Percentiles rank a stretch among this genome's conserved stretches.
phyloP scores from a whole-genome alignment of 1,140 invertebrate genomes.

The Drosophila azteca region DNA sequence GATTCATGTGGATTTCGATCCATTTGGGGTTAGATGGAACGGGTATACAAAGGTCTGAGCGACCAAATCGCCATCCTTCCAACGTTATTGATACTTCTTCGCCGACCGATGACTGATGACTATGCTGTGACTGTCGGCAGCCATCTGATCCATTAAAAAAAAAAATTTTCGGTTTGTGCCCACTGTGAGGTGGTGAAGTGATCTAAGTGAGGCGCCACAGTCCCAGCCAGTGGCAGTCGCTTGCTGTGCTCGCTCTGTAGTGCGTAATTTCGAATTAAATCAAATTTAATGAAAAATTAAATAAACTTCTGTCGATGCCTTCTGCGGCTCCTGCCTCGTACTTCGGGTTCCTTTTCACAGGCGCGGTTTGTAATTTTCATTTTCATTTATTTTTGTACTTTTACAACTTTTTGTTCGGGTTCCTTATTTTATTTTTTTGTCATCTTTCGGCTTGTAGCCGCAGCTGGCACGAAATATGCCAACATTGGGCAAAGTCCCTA shows the following conservation, averaged over 20 bases:
- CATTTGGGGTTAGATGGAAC: too few relatives aligned
- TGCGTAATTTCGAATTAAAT: constrained; percentile 50
- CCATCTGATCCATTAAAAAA: too few relatives aligned
- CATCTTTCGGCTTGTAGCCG: constrained; percentile 69
- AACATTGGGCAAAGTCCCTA: constrained; percentile 54
- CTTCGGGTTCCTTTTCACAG: constrained; percentile 1
- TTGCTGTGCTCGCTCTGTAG: too few relatives aligned
- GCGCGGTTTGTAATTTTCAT: constrained; percentile 28
- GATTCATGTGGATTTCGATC: too few relatives aligned
- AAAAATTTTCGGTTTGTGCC: too few relatives aligned
- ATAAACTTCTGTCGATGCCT: constrained; percentile 61
- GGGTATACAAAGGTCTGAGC: too few relatives aligned
- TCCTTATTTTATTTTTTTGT: constrained; percentile 31
- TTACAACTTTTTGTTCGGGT: constrained; percentile 11
- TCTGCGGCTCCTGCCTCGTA: constrained; percentile 20
- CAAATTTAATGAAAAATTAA: constrained; percentile 78
- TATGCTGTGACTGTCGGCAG: too few relatives aligned
- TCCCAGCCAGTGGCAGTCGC: too few relatives aligned
- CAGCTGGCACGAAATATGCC: constrained; percentile 72
- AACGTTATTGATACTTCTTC: too few relatives aligned
- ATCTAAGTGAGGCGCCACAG: not conserved
- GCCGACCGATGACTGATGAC: too few relatives aligned
- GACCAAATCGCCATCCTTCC: too few relatives aligned
- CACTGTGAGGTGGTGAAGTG: too few relatives aligned
- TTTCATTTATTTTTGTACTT: constrained; percentile 11